Evolutionary conservation across 2,797 vertebrate species (phyloP).

Genomic region (Enteromius viviparus): DNA sequence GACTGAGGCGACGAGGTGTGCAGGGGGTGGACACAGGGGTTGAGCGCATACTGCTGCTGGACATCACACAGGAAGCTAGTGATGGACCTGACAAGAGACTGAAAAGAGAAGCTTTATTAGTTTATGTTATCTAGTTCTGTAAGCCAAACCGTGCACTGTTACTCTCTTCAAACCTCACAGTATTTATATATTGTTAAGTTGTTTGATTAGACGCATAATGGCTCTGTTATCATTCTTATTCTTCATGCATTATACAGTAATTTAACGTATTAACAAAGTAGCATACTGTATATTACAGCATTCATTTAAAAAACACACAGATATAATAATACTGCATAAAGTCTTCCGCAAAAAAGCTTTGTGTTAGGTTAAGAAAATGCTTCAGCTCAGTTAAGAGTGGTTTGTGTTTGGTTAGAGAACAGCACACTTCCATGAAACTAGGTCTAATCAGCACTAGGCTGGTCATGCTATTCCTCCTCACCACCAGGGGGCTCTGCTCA

Average conservation of each 20-base stretch:
- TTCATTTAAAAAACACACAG: neutral
- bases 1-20: slow-evolving; percentile 91
- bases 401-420: slow-evolving; percentile 44
- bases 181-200: neutral
- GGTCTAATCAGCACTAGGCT: slow-evolving; percentile 51
- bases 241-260: neutral
- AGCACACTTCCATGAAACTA: slow-evolving; percentile 22
- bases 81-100: slow-evolving; percentile 62
- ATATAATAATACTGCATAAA: neutral
- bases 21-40: slow-evolving; percentile 90
- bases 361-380: slow-evolving; percentile 1
- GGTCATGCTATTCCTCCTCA: slow-evolving; percentile 75
- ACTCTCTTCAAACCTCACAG: neutral
- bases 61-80: slow-evolving; percentile 73
- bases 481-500: slow-evolving; percentile 78
- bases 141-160: neutral
- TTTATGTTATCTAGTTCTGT: neutral
- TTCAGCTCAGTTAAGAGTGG: neutral
- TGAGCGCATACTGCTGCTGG: slow-evolving; percentile 71
- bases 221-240: neutral
- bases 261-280: neutral
- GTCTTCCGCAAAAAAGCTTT: neutral
- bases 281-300: neutral
- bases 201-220: neutral
- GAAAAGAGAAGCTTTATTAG: slow-evolving; percentile 35